Conservation (phyloP, 2,888 invertebrate genomes). For the Drosophila pseudotalamancana region DNA sequence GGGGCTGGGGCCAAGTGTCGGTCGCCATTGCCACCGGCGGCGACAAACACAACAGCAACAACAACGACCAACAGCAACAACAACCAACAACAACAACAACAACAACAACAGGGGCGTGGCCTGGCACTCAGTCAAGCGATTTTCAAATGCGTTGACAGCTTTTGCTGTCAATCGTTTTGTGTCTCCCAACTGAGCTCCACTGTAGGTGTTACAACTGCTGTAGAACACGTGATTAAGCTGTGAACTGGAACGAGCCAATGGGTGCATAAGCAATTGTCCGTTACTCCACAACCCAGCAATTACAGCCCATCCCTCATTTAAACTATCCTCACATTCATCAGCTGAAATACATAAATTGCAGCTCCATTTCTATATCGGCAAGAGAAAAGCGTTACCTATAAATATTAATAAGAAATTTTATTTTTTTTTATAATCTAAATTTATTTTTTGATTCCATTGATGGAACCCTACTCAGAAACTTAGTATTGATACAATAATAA, state of each 20-base stretch:
- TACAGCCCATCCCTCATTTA: slow-evolving; percentile 12
- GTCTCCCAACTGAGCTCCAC: slow-evolving; percentile 30
- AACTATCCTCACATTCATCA: no score
- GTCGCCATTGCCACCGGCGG: slow-evolving; percentile 65
- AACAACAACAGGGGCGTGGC: slow-evolving; percentile 38
- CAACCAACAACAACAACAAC: slow-evolving; percentile 9
- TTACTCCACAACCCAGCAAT: slow-evolving; percentile 1
- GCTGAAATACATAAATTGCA: no score
- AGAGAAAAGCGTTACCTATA: no score
- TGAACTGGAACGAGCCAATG: slow-evolving; percentile 41
- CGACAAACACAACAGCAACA: slow-evolving; percentile 36
- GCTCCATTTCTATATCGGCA: no score
- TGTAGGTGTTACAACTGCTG: slow-evolving; percentile 57
- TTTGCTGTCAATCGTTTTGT: slow-evolving; percentile 71
- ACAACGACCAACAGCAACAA: slow-evolving; percentile 2
- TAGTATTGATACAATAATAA: no score
- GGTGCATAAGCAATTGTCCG: slow-evolving; percentile 37
- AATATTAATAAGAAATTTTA: no score
- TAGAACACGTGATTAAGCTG: slow-evolving; percentile 59
- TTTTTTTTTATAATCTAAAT: no score
- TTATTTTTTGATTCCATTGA: no score
- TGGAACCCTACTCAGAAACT: no score
- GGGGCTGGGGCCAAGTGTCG: slow-evolving; percentile 60
- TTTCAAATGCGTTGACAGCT: slow-evolving; percentile 74
- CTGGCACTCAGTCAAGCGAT: slow-evolving; percentile 64